phyloP scores from a whole-genome alignment of 2,113 vertebrate species.

The Pollimyrus isidori region DNA sequence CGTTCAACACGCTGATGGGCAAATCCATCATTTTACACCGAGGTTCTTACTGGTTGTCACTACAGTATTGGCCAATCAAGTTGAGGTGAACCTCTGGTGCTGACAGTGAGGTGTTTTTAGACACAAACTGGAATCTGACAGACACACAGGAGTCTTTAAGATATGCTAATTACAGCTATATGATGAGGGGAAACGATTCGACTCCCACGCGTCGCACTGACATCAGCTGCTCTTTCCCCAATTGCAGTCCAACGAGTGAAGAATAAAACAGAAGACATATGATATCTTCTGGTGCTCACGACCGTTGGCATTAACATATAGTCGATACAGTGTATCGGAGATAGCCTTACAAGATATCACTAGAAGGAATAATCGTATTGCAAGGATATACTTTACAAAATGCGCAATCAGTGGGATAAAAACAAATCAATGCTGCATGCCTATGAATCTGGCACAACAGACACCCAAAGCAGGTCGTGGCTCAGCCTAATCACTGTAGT shows the following conservation, averaged over 20 bases:
- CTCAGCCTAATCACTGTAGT: not conserved
- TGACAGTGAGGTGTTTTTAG: not conserved
- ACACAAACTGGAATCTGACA: not conserved
- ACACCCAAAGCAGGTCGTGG: not conserved
- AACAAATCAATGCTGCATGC: not conserved
- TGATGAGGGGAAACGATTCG: not conserved
- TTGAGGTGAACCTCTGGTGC: not conserved
- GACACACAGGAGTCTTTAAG: not conserved
- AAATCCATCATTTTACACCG: slow-evolving; percentile 8
- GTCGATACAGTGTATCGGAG: not conserved
- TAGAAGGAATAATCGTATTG: not conserved
- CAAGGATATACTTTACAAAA: not conserved
- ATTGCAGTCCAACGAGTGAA: not conserved
- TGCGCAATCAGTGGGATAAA: not conserved
- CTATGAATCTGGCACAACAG: not conserved
- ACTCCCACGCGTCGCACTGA: not conserved
- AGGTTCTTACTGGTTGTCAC: not conserved
- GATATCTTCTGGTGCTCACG: not conserved
- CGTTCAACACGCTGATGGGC: not conserved
- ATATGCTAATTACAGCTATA: not conserved
- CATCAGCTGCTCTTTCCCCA: not conserved
- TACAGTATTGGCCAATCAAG: not conserved
- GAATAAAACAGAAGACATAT: not conserved
- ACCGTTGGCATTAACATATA: not conserved
- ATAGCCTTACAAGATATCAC: not conserved